phyloP scores from a whole-genome alignment of 2,888 invertebrate species.

The Drosophila rellima region DNA sequence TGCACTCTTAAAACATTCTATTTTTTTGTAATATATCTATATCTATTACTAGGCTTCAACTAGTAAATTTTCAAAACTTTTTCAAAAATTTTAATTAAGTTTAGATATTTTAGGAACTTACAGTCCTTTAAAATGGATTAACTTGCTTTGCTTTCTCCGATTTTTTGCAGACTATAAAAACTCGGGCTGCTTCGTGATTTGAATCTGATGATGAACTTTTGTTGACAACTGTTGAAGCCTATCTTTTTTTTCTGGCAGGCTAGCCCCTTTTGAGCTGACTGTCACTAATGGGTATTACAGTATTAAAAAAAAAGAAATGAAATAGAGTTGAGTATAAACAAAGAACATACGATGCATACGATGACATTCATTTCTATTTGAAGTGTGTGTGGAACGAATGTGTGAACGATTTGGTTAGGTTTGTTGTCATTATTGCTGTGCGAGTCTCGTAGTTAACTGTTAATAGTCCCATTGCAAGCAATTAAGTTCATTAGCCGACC shows the following conservation, averaged over 20 bases:
- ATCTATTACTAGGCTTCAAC: too few relatives aligned
- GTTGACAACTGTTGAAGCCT: background rate
- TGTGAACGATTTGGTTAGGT: constrained; percentile 58
- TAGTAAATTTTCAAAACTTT: too few relatives aligned
- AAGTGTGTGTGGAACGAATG: constrained; percentile 54
- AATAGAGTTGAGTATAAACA: constrained; percentile 15
- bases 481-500: constrained; percentile 66
- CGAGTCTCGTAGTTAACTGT: constrained; percentile 56
- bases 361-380: constrained; percentile 59
- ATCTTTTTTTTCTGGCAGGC: background rate
- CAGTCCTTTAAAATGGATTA: background rate
- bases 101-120: background rate
- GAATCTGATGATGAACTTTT: too few relatives aligned
- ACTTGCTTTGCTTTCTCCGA: background rate
- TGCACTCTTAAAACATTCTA: too few relatives aligned
- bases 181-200: too few relatives aligned
- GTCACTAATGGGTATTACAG: constrained; percentile 9
- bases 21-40: too few relatives aligned
- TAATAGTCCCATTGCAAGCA: constrained; percentile 75
- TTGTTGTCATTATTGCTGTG: constrained; percentile 32
- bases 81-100: too few relatives aligned
- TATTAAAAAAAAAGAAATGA: constrained; percentile 7
- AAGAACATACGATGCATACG: constrained; percentile 34
- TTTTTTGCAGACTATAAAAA: background rate
- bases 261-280: background rate